Conservation (phyloP, 2,113 vertebrate species). For the Echinops telfairi region DNA sequence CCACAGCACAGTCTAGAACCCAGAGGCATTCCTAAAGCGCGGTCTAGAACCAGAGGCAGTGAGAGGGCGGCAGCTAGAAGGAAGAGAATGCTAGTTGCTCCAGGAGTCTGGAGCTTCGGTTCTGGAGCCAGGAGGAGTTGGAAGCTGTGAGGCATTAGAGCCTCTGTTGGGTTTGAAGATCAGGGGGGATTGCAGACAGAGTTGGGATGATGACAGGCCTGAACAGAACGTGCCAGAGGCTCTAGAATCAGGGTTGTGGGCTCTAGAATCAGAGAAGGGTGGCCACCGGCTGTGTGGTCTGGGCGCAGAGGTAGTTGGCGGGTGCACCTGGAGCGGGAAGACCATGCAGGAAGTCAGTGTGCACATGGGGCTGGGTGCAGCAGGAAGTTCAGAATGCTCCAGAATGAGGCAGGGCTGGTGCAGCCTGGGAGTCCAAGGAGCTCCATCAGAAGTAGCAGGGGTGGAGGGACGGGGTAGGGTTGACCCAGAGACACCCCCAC, state of each 20-base stretch:
- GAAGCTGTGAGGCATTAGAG: background rate
- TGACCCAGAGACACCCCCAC: background rate
- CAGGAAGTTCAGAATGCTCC: background rate
- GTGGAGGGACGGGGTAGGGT: background rate
- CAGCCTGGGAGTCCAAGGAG: background rate
- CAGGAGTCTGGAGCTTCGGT: no score
- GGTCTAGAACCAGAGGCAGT: conserved; percentile 7
- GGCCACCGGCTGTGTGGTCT: background rate
- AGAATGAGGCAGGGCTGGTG: background rate
- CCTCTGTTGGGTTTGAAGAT: background rate
- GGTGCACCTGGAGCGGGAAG: background rate
- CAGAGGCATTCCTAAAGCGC: background rate
- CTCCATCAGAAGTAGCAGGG: background rate
- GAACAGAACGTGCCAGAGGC: background rate
- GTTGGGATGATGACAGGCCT: background rate
- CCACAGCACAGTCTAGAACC: background rate
- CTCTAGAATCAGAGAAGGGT: background rate
- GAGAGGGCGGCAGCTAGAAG: background rate
- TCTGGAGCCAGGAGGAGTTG: background rate
- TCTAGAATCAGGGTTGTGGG: background rate
- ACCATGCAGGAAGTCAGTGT: background rate
- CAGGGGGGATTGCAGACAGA: background rate
- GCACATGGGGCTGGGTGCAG: background rate
- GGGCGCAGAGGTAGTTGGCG: background rate
- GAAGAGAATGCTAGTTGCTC: background rate